Conservation (phyloP, 2,888 invertebrate genomes). For the Theristus sp. region DNA sequence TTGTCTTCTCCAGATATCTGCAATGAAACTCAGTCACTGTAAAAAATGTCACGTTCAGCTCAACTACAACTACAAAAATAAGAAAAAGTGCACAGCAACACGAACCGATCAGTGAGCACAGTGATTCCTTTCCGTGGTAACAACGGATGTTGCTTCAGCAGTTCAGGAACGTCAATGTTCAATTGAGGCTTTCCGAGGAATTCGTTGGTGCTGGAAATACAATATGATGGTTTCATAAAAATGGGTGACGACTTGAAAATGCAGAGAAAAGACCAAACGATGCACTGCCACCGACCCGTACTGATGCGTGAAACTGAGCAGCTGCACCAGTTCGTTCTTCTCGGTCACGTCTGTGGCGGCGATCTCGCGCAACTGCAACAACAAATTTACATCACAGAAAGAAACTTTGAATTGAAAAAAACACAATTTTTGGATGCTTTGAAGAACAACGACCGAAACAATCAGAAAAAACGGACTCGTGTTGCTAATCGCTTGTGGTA, state of each 20-base stretch:
- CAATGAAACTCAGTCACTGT: background rate
- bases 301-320: conserved; percentile 79
- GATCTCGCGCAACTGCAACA: conserved; percentile 53
- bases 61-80: too few relatives aligned
- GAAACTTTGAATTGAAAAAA: too few relatives aligned
- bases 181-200: conserved; percentile 71
- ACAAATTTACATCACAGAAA: background rate
- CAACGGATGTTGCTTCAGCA: conserved; percentile 45
- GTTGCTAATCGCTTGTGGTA: conserved; percentile 61
- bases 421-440: too few relatives aligned
- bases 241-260: too few relatives aligned
- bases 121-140: conserved; percentile 52
- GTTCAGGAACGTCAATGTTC: conserved; percentile 41
- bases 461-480: conserved; percentile 13
- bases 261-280: background rate
- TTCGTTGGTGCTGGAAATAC: conserved; percentile 46
- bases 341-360: conserved; percentile 60
- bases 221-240: background rate
- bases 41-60: background rate
- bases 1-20: conserved; percentile 22
- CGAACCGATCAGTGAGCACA: conserved; percentile 46
- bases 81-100: background rate
- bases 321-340: conserved; percentile 85
- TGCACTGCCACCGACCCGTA: conserved; percentile 40
- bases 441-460: too few relatives aligned